Conservation (phyloP, 2,888 invertebrate species). For the Elgonia sp. region DNA sequence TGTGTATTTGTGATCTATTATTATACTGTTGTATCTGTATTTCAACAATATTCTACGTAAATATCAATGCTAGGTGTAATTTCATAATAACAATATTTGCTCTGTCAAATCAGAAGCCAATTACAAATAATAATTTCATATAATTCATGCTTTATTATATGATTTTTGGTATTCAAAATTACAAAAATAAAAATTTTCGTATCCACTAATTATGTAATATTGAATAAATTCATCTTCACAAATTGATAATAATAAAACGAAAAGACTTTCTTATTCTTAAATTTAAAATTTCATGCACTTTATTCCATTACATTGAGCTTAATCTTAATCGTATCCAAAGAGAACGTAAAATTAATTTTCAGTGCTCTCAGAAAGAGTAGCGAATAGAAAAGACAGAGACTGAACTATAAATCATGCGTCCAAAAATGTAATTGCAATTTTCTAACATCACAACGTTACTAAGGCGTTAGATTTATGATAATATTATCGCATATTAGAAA, state of each 20-base stretch:
- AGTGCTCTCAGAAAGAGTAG: constrained; percentile 10
- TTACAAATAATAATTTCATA: neutral
- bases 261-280: neutral
- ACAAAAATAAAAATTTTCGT: neutral
- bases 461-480: constrained; percentile 65
- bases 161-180: too few relatives aligned
- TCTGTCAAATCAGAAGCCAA: neutral
- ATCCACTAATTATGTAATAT: neutral
- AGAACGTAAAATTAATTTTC: constrained; percentile 61
- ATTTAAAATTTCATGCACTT: constrained; percentile 11
- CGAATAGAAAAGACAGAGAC: constrained; percentile 43
- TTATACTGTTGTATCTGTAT: neutral
- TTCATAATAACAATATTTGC: neutral
- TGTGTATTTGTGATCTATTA: too few relatives aligned
- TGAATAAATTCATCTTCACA: neutral
- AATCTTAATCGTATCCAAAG: constrained; percentile 53
- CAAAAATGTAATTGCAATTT: constrained; percentile 74
- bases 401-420: constrained; percentile 64
- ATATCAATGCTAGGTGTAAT: neutral
- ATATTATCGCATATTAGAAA: constrained; percentile 72
- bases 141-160: neutral
- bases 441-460: constrained; percentile 42
- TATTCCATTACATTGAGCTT: constrained; percentile 40
- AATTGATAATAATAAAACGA: neutral
- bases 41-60: neutral